Evolutionary conservation across 2,888 invertebrate genomes (phyloP), one percentile per base, ranked within the genome.

Genomic region (Lasioglossum figueresi): DNA sequence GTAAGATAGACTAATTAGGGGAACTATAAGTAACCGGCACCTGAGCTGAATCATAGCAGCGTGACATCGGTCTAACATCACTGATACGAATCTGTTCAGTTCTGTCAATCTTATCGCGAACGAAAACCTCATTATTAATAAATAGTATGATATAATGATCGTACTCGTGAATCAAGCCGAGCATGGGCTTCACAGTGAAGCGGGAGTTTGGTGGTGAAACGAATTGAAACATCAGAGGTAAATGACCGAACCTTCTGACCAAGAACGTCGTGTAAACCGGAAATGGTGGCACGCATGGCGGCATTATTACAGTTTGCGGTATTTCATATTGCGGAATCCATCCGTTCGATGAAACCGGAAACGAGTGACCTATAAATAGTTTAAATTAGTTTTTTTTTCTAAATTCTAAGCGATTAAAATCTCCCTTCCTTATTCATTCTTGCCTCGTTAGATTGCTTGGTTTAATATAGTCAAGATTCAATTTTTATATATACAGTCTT

Each of bases 141-240:
- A 40, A 45, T 71, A 71, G 19, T n/a, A 72, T 37, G 16, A 37
- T n/a, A 45, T 14, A 48, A 66, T 27, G 4, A 34, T 70, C 79
- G 14, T 91, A 93, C 93, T 87, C 85, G 80, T 92, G 77, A 79
- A 96, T 94, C 56, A 95, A 86, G 52, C 95, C 95, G 77, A 95
- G 89, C 94, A 94, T 94, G 3, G 96, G 96, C 86, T 95, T 95
- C 48, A 96, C 91, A 14, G 90, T 85, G 81, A 95, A 95, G 75
- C 94, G 93, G 34, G 95, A 94, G 56, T 91, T 91, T 34, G 91
- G 87, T 1, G 96, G 96, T 6, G 95, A 93, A 63, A 95, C 76
- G 82, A 96, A 95, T 87, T 93, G 93, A 88, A 95, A 96, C 88
- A 95, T 93, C 27, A 95, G 91, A 6, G 96, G 95, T 48, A 95